These are phyloP conservation scores for Panthera tigris DNA, from an alignment of 2,113 vertebrate genomes.

Conservation along the genomic window DNA sequence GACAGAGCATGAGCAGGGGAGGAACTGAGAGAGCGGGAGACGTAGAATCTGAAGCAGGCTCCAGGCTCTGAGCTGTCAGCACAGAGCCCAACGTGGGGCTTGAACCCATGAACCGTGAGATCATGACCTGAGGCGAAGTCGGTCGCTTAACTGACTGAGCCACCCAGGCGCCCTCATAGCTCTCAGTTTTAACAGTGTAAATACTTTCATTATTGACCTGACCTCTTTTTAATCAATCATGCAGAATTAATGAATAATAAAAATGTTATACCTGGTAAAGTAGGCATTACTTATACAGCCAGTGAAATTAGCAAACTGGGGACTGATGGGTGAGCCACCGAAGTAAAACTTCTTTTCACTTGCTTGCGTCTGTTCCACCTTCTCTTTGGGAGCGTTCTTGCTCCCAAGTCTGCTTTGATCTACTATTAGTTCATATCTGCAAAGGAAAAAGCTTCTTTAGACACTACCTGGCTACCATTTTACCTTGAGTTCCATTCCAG, in stretches of 20 bases:
- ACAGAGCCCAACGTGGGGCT: too few relatives aligned
- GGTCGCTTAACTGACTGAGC: too few relatives aligned
- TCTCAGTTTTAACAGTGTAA: slow-evolving; percentile 10
- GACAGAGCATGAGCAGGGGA: too few relatives aligned
- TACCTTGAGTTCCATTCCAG: background rate
- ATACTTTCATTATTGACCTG: background rate
- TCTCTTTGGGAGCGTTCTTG: slow-evolving; percentile 83
- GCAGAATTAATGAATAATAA: background rate
- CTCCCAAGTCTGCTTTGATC: slow-evolving; percentile 93
- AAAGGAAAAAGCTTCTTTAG: slow-evolving; percentile 64
- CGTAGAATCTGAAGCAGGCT: too few relatives aligned
- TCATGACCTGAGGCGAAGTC: too few relatives aligned
- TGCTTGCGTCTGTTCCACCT: slow-evolving; percentile 71
- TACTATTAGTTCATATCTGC: slow-evolving; percentile 92
- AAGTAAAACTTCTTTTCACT: slow-evolving; percentile 90
- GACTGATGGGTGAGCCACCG: slow-evolving; percentile 90
- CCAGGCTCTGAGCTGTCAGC: too few relatives aligned
- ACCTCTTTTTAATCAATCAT: background rate
- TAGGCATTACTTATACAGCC: slow-evolving; percentile 98
- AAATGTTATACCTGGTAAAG: slow-evolving; percentile 90
- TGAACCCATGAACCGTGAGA: too few relatives aligned
- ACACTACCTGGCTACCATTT: accelerated
- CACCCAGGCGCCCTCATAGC: background rate
- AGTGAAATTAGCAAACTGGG: slow-evolving; percentile 92
- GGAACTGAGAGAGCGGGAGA: too few relatives aligned